A percentile compares a stretch with the other conserved stretches of the same genome.
Evolutionary conservation across 2,888 invertebrate genomes (phyloP).

Genomic region (Megaustenia siamemsis): DNA sequence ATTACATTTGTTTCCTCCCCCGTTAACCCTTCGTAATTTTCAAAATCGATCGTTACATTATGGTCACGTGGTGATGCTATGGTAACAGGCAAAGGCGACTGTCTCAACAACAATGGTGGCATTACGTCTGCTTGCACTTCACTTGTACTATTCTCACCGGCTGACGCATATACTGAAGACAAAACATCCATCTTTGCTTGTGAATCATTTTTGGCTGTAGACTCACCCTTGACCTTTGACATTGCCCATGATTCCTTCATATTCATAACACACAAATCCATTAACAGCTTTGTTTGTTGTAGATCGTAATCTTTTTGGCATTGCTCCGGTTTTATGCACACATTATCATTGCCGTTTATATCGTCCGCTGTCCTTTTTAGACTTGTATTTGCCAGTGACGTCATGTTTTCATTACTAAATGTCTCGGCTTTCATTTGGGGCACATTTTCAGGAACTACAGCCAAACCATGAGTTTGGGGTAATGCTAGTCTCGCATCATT

Average conservation of each 20-base stretch:
- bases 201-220: neutral
- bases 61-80: neutral
- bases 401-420: neutral
- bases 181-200: neutral
- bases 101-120: neutral
- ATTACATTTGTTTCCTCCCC: no score
- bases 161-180: neutral
- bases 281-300: neutral
- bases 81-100: neutral
- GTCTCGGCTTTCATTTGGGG: neutral
- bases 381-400: neutral
- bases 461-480: neutral
- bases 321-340: neutral
- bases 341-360: neutral
- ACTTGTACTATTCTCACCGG: neutral
- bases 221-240: neutral
- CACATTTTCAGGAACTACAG: neutral
- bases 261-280: neutral
- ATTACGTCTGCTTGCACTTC: no score
- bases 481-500: neutral
- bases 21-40: neutral
- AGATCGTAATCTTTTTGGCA: neutral
- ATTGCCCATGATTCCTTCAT: neutral
- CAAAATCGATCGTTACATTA: neutral
- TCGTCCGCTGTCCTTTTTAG: neutral